Evolutionary conservation across 1,140 invertebrate species (phyloP), one percentile per base, ranked within the genome.

Genomic region (Zaprionus vittiger): DNA sequence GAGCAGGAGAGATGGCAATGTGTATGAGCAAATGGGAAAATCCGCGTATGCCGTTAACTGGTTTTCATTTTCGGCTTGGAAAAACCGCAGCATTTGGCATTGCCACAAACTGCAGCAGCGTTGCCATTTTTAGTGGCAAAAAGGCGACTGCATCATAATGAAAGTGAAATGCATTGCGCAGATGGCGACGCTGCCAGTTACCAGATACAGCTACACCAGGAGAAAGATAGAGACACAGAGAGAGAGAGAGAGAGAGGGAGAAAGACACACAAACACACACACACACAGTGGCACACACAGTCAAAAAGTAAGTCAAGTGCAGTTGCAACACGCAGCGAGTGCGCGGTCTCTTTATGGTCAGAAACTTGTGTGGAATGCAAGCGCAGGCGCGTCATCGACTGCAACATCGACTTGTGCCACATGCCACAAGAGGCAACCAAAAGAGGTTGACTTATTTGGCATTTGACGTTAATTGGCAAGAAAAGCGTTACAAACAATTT

Each of bases 111-210:
- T 6, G 14, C 38, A 15, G 15, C 41, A 79, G 54, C 69, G 73
- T 72, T 81, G 84, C 85, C 84, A 90, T 89, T 89, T 89, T 89
- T 89, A 90, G 85, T 90, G 84, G 81, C 84, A 87, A 84, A 87
- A 87, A 87, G 54, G 81, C 86, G 84, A 89, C 85, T 89, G 84
- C 84, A 89, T 89, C 84, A 89, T 89, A 89, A 90, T 89, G 84
- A 89, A 89, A 89, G 84, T 89, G 84, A 89, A 89, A 89, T 89
- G 84, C 84, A 89, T 89, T 89, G 84, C 84, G 85, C 85, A 83
- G 83, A 87, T 87, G 83, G 82, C 82, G 57, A 57, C 71, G 65
- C 74, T 81, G 82, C 65, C 83, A 81, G 75, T 83, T 87, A 77
- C 74, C 81, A 84, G 80, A 80, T 80, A 78, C 83, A 73, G 41